Evolutionary conservation across 2,888 invertebrate genomes (phyloP), one percentile per base, ranked within the genome.

Genomic region (Eupithecia exiguata): DNA sequence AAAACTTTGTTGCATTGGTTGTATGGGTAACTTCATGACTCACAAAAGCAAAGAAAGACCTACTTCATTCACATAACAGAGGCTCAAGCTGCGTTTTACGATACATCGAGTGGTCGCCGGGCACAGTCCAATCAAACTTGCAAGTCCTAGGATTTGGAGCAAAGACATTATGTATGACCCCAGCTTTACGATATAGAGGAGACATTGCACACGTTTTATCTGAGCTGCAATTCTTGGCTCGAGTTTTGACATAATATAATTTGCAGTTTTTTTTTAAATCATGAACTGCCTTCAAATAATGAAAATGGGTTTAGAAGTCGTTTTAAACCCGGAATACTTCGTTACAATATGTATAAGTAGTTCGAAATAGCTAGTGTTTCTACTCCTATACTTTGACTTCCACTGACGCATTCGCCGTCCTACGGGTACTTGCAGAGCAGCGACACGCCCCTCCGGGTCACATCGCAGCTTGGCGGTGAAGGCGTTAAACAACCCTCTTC

Each of bases 41-140:
- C 53, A 66, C 38, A 21, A 40, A 40, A 66, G 66, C 38, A 38
- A 66, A 66, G 66, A 66, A 66, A 66, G 21, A 72, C 75, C 62
- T 72, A 79, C 74, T 74, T 71, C 65, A 21, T 66, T 40, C 40
- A 12, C 14, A 66, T 66, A 66, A 40, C 21, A 38, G 38, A 38
- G 66, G 66, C 66, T 66, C 40, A 66, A 25, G 62, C 66, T 14
- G 21, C 66, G 66, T 66, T 86, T 86, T 84, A 86, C 83, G 84
- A 84, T 81, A 83, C 80, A 81, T 81, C 77, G 76, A 74, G 77
- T 73, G 77, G 80, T 77, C 79, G 78, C 77, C 79, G 76, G 74
- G 80, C 80, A 81, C 83, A 82, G 80, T 87, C 84, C 84, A 87
- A 89, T 88, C 88, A 89, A 89, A 88, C 84, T 89, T 88, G 84